These are phyloP conservation scores for Trididemnum clinides DNA, from an alignment of 23 tunicate species.

Conservation along the genomic window DNA sequence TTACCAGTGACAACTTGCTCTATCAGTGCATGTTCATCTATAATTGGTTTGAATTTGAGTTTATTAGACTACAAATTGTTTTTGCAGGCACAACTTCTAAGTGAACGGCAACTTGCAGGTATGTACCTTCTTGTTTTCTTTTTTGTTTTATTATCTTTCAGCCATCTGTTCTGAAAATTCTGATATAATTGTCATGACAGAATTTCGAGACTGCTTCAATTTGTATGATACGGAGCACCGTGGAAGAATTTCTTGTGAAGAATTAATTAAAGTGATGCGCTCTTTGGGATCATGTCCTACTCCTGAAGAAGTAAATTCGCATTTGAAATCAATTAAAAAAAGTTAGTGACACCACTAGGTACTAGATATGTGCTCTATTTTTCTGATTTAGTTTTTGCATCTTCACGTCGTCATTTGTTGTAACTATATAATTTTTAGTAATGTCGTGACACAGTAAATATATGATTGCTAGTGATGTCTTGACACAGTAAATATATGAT, in stretches of 20 bases:
- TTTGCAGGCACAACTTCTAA: constrained; percentile 23
- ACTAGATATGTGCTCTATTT: background rate
- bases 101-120: constrained; percentile 13
- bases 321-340: constrained; percentile 45
- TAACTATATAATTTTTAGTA: background rate
- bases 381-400: background rate
- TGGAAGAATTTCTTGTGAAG: constrained; percentile 53
- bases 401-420: background rate
- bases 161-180: background rate
- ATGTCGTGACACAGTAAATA: background rate
- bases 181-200: constrained; percentile 1
- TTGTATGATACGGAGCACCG: constrained; percentile 70
- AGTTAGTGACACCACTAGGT: constrained; percentile 15
- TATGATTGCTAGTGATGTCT: background rate
- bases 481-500: background rate
- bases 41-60: no score
- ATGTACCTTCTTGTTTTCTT: background rate
- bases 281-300: constrained; percentile 90
- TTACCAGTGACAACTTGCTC: no score
- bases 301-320: constrained; percentile 49
- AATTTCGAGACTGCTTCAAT: constrained; percentile 94
- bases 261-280: constrained; percentile 81
- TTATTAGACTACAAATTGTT: no score
- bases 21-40: no score
- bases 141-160: background rate